Base-by-base conservation (phyloP, 2,888 invertebrate genomes). In the Lissocephala sabroskyi region DNA sequence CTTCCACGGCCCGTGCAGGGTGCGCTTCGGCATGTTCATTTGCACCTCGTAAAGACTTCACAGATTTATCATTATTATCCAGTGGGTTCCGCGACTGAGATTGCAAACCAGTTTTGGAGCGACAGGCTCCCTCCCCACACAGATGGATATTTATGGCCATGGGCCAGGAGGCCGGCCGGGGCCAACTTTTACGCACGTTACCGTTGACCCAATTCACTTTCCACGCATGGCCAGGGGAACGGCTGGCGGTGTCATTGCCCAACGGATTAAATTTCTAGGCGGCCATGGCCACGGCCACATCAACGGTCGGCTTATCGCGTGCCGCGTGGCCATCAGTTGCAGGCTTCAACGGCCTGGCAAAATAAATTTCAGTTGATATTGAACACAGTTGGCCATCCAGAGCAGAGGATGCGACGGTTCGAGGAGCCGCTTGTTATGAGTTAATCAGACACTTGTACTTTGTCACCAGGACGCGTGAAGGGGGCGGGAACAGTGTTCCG, bases 361-460 rank as follows among this genome's bases (percentile, higher is more conserved):
- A 10, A 76, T 76, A 70, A 76, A 70, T 70, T 65, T 43, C 39
- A 56, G 48, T 17, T 41, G 37, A 29, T 45, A 45, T 41, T 43
- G 32, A 17, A 18, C 29, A n/a, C n/a, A 17, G 17, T n/a, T n/a
- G n/a, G n/a, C n/a, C n/a, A n/a, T n/a, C n/a, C n/a, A n/a, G n/a
- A n/a, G n/a, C 23, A 23, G 23, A 5, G 7, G 23, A 3, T 23
- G 3, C 7, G 23, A 7, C 7, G 7, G 3, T 3, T 23, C 23
- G 7, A 23, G 23, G 23, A 23, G 7, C 9, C 18, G 10, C 37
- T 10, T 19, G 37, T 37, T 37, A 70, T 70, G 77, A 76, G 68
- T 70, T 77, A 73, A 70, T 70, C 68, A 70, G 68, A 67, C 55
- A 68, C 76, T 55, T 60, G 63, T 64, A 68, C 67, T 76, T 73